A percentile compares a stretch with the other conserved stretches of the same genome.
These are phyloP conservation scores for Anas capensis DNA, from an alignment of 2,797 vertebrate genomes.

Conservation along the genomic window DNA sequence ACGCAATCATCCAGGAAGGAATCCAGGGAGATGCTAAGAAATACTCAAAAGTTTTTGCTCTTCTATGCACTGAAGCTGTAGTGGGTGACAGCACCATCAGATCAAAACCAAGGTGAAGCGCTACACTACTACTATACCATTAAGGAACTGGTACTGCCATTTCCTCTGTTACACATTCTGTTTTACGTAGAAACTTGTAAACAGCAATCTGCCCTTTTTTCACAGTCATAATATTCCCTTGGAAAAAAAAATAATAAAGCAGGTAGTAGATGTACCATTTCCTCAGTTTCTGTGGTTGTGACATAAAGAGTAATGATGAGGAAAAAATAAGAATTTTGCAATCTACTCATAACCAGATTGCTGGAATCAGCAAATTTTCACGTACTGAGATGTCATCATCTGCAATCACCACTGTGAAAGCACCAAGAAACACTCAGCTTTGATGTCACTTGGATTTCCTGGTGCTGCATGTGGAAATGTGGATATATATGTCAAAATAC, in stretches of 20 bases:
- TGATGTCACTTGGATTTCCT: not conserved
- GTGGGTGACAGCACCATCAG: not conserved
- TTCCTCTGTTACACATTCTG: not conserved
- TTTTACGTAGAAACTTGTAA: not conserved
- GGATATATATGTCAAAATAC: not conserved
- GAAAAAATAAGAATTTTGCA: not conserved
- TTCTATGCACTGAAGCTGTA: not conserved
- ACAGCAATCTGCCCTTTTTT: fast-evolving
- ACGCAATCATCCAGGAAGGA: not conserved
- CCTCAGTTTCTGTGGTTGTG: not conserved
- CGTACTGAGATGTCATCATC: not conserved
- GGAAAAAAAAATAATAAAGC: not conserved
- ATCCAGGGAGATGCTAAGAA: not conserved
- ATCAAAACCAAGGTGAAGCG: not conserved
- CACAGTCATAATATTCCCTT: not conserved
- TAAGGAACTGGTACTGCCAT: not conserved
- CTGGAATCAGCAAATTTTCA: not conserved
- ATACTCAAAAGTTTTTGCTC: not conserved
- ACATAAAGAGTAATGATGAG: not conserved
- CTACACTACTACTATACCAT: not conserved
- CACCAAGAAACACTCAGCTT: not conserved
- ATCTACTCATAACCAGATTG: not conserved
- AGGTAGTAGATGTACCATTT: not conserved
- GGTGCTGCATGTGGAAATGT: not conserved
- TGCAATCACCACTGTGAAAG: not conserved